Base-by-base conservation (phyloP, 2,888 invertebrate species). In the Eumacrocentrus americanus region DNA sequence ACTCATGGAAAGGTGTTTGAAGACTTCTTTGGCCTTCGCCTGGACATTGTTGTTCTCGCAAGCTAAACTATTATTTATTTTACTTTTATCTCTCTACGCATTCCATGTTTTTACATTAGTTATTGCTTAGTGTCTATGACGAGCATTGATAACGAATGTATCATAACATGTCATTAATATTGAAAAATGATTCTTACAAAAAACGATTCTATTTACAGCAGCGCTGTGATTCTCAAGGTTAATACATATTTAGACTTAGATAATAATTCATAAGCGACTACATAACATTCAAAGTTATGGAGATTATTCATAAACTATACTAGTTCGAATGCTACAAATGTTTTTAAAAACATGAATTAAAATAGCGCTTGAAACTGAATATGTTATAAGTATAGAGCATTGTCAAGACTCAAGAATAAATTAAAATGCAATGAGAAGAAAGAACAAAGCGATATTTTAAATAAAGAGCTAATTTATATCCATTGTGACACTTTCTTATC, bases 401-500 rank as follows among this genome's bases (percentile, higher is more conserved):
- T n/a, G n/a, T n/a, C n/a, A n/a, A n/a, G n/a, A n/a, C n/a, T n/a
- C n/a, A n/a, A n/a, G 18, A 50, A 34, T 25, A 16, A 50, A 18
- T 18, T 52, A 12, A 52, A n/a, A 23, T 52, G 51, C 38, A 52
- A 52, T 52, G 11, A n/a, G 37, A 52, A 11, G 23, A 48, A 14
- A 29, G 40, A 40, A 53, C 16, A 29, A 23, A 23, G 35, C 22
- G 38, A 37, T 22, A 52, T 52, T 52, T 52, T 29, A 29, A 38
- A 37, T 20, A 38, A 37, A 23, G 20, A 51, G 44, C 12, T 20
- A 16, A 35, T 37, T 52, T 52, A 38, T 52, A 29, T 29, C 7
- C 9, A 38, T 51, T 51, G 25, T 40, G 20, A 29, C 29, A 29
- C 12, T 11, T 53, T 25, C 14, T 42, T 20, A 40, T 34, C 23